phyloP scores from a whole-genome alignment of 1,140 invertebrate genomes.

The Drosophila parabipectinata region DNA sequence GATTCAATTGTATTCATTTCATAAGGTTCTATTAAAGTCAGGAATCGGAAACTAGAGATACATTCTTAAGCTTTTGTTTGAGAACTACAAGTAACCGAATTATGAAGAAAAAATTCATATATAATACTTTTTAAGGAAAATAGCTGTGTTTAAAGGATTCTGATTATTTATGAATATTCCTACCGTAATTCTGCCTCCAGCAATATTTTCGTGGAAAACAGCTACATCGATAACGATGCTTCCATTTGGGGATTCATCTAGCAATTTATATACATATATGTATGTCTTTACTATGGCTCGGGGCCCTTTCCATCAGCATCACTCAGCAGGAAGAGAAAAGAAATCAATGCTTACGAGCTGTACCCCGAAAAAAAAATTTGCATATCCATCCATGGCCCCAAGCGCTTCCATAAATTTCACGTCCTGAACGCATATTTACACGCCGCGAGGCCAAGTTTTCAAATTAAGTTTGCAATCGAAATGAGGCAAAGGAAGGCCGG shows the following conservation, averaged over 20 bases:
- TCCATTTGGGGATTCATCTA: not conserved
- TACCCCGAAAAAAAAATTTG: conserved; percentile 40
- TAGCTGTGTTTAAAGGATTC: not conserved
- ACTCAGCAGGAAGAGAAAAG: conserved; percentile 18
- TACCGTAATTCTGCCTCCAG: not conserved
- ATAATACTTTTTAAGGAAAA: not conserved
- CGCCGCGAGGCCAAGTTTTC: conserved; percentile 58
- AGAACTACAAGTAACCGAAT: too few species aligned
- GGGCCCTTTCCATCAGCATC: conserved; percentile 6
- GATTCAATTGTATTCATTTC: not conserved
- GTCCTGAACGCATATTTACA: conserved; percentile 56
- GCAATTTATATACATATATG: conserved; percentile 2
- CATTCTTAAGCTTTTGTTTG: too few species aligned
- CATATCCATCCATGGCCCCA: conserved; percentile 33
- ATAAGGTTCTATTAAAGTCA: not conserved
- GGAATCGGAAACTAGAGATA: not conserved
- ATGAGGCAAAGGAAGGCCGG: conserved; percentile 48
- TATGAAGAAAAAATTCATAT: too few species aligned
- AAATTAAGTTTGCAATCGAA: conserved; percentile 80
- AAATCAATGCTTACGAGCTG: conserved; percentile 64
- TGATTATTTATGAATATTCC: too few species aligned
- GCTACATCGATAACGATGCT: not conserved
- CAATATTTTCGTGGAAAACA: not conserved
- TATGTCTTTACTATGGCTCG: not conserved
- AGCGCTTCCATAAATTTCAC: conserved; percentile 57